Percentiles rank a stretch among this genome's conserved stretches.
These are phyloP conservation scores for Cotesia vestalis DNA, from an alignment of 1,140 invertebrate genomes.

Conservation along the genomic window DNA sequence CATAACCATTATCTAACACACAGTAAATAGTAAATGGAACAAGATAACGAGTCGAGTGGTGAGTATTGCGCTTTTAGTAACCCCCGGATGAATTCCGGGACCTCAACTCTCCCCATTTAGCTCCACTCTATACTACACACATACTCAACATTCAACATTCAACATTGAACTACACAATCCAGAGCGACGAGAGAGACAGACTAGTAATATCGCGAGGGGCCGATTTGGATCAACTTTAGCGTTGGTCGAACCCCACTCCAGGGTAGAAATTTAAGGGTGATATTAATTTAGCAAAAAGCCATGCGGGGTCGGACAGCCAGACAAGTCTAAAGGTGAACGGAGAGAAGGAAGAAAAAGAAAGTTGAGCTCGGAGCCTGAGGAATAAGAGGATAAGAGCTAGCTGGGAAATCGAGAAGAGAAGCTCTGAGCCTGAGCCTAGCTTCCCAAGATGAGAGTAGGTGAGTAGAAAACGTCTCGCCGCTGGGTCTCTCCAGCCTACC, in stretches of 20 bases:
- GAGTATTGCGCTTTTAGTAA: constrained; percentile 35
- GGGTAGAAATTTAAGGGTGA: constrained; percentile 49
- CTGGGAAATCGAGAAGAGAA: not conserved
- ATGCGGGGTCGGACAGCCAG: constrained; percentile 25
- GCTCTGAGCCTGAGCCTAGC: too few relatives aligned
- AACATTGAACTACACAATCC: too few relatives aligned
- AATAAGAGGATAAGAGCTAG: too few relatives aligned
- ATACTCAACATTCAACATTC: too few relatives aligned
- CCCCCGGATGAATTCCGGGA: constrained; percentile 23
- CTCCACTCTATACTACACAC: too few relatives aligned
- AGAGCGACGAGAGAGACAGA: constrained; percentile 2
- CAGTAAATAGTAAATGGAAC: constrained; percentile 24
- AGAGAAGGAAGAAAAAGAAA: constrained; percentile 13
- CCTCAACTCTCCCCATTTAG: constrained; percentile 1
- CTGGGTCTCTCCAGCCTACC: constrained; percentile 58
- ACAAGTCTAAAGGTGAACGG: not conserved
- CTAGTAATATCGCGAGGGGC: constrained; percentile 1
- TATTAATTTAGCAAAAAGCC: constrained; percentile 63
- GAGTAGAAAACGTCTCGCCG: constrained; percentile 52
- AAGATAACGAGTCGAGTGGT: constrained; percentile 23
- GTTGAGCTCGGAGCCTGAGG: not conserved
- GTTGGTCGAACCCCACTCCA: constrained; percentile 9
- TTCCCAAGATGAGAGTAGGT: constrained; percentile 9
- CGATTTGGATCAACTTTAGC: constrained; percentile 17
- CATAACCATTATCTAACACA: constrained; percentile 30